These are phyloP conservation scores for Pseudotriccus pelzelni DNA, from an alignment of 2,797 vertebrate genomes.

Conservation along the genomic window DNA sequence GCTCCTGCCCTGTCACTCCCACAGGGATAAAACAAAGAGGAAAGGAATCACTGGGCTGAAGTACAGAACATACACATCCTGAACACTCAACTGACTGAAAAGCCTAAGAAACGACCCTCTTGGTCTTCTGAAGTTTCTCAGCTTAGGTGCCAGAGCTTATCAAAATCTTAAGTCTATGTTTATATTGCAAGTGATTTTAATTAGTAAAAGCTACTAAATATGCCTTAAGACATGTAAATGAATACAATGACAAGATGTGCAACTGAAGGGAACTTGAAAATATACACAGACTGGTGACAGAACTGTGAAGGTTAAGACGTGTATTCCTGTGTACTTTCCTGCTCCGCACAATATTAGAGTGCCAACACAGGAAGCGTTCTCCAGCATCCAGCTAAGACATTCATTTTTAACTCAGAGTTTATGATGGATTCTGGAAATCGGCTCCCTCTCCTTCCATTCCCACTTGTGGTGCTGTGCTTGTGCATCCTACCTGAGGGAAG, in stretches of 20 bases:
- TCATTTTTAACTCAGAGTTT: neutral
- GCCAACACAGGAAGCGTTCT: neutral
- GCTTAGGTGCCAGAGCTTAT: neutral
- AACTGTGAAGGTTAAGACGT: neutral
- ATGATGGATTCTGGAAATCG: neutral
- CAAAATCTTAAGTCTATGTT: neutral
- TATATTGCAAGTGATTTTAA: neutral
- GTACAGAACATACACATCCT: neutral
- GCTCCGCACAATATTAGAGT: neutral
- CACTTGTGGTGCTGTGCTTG: neutral
- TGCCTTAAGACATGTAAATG: neutral
- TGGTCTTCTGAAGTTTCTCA: neutral
- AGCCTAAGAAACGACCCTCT: neutral
- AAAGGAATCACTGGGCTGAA: neutral
- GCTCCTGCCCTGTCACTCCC: neutral
- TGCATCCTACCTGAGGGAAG: neutral
- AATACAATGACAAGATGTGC: neutral
- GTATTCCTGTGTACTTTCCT: neutral
- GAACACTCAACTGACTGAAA: neutral
- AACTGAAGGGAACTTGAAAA: neutral
- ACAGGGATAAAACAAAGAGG: neutral
- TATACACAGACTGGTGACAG: neutral
- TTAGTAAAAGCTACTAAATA: neutral
- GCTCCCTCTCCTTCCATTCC: neutral
- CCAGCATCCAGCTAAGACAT: neutral